Evolutionary conservation across 1,140 invertebrate species (phyloP).

Genomic region (Bombus breviceps): DNA sequence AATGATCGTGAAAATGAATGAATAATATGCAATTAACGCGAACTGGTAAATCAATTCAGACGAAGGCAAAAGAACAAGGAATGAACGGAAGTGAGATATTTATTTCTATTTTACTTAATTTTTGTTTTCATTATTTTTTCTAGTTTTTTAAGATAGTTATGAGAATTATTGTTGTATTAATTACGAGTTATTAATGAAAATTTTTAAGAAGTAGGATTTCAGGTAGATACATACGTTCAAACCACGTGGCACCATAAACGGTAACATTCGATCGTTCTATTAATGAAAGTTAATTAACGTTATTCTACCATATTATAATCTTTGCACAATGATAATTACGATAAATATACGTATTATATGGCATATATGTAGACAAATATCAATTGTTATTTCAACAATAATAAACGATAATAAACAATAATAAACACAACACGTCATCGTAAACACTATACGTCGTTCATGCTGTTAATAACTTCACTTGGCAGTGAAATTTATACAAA

Average conservation of each 20-base stretch:
- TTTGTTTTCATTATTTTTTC: not conserved
- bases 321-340: not conserved
- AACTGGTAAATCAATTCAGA: not conserved
- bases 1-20: not conserved
- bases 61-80: not conserved
- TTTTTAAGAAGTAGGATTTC: too few relatives aligned
- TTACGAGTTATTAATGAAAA: too few relatives aligned
- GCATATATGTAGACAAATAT: not conserved
- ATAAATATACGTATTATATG: not conserved
- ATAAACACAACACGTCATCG: not conserved
- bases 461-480: not conserved
- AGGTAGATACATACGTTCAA: too few relatives aligned
- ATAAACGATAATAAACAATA: not conserved
- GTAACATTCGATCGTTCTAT: not conserved
- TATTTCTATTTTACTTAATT: not conserved
- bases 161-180: too few relatives aligned
- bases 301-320: not conserved
- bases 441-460: not conserved
- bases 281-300: not conserved
- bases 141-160: too few relatives aligned
- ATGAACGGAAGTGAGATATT: not conserved
- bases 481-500: not conserved
- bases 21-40: not conserved
- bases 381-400: not conserved
- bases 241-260: too few relatives aligned